Conservation (phyloP, 37 sponge, comb jelly and placozoan species). For the Crambe crambe region DNA sequence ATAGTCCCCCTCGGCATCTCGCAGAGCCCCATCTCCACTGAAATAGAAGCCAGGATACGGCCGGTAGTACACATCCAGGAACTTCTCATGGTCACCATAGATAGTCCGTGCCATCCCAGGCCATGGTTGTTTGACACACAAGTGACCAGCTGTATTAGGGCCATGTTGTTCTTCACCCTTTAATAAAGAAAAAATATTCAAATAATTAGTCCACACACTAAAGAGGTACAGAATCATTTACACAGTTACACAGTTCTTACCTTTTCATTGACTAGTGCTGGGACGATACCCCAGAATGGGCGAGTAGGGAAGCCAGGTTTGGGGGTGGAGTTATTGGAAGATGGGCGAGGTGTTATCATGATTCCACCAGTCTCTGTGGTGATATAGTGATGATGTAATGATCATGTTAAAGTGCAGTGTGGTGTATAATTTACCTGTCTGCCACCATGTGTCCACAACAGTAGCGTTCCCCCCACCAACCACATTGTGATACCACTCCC, state of each 20-base stretch:
- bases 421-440: slow-evolving; percentile 71
- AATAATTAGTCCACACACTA: not conserved
- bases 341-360: slow-evolving; percentile 90
- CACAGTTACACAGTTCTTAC: too few relatives aligned
- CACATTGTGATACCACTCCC: slow-evolving; percentile 89
- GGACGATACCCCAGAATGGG: slow-evolving; percentile 94
- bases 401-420: not conserved
- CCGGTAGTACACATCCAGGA: slow-evolving; percentile 83
- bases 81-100: slow-evolving; percentile 88
- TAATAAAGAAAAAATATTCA: not conserved
- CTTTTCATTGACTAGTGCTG: slow-evolving; percentile 81
- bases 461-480: slow-evolving; percentile 86
- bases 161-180: slow-evolving; percentile 72
- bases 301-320: slow-evolving; percentile 94
- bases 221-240: not conserved
- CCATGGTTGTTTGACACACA: slow-evolving; percentile 79
- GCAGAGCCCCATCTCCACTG: slow-evolving; percentile 85
- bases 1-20: slow-evolving; percentile 92
- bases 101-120: slow-evolving; percentile 96
- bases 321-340: slow-evolving; percentile 60
- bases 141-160: slow-evolving; percentile 73
- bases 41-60: slow-evolving; percentile 90
- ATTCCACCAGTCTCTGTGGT: slow-evolving; percentile 93
- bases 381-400: not conserved
- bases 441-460: slow-evolving; percentile 98